Evolutionary conservation across 2,797 vertebrate genomes (phyloP).

Genomic region (Uromys caudimaculatus): DNA sequence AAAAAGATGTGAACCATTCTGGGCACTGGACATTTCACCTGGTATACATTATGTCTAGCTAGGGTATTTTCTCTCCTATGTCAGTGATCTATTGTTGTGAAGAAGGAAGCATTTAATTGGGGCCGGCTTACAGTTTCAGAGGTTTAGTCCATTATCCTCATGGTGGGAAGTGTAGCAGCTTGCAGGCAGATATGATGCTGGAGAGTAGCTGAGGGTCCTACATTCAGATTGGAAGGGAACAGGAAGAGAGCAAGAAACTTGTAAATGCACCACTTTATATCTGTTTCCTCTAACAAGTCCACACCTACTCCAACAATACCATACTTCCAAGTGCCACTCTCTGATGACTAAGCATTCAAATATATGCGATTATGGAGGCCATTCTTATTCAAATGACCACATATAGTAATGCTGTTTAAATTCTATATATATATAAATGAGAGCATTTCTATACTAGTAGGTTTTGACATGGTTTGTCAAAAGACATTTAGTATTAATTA

Average conservation of each 20-base stretch:
- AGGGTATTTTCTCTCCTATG: background rate
- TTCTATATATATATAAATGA: background rate
- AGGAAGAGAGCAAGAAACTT: background rate
- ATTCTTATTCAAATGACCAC: background rate
- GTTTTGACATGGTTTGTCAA: background rate
- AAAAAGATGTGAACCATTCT: background rate
- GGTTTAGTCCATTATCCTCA: background rate
- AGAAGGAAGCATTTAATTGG: background rate
- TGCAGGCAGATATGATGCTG: background rate
- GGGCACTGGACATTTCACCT: background rate
- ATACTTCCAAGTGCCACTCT: background rate
- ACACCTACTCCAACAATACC: background rate
- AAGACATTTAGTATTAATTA: background rate
- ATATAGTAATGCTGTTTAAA: background rate
- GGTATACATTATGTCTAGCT: background rate
- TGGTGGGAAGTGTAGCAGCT: background rate
- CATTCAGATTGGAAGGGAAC: background rate
- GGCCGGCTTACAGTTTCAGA: background rate
- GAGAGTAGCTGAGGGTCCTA: background rate
- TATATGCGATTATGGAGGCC: background rate
- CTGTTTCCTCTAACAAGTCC: background rate
- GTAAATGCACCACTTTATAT: too few species aligned
- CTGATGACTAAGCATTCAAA: background rate
- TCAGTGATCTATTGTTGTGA: background rate
- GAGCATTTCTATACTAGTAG: background rate